Evolutionary conservation across 2,888 invertebrate species (phyloP).

Genomic region (Cryptophagus acutangulus): DNA sequence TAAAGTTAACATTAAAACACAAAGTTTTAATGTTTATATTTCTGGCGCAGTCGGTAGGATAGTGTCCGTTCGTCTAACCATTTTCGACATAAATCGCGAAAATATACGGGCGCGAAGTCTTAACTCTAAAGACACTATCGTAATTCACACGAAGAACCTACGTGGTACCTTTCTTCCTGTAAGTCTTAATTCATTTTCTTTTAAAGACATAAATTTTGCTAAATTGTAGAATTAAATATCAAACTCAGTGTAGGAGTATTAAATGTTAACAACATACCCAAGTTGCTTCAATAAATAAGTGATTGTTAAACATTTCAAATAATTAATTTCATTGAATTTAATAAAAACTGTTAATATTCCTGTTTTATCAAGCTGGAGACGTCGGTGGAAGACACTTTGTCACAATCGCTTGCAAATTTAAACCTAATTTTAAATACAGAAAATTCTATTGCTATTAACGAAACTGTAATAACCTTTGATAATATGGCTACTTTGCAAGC

Average conservation of each 20-base stretch:
- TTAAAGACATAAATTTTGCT: too few species aligned
- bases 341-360: neutral
- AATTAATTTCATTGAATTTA: too few species aligned
- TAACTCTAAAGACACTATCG: neutral
- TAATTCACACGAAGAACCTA: neutral
- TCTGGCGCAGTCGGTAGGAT: neutral
- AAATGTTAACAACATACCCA: too few species aligned
- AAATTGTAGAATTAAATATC: too few species aligned
- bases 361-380: neutral
- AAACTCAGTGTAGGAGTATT: too few species aligned
- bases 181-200: too few species aligned
- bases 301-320: too few species aligned
- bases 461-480: neutral
- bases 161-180: too few species aligned
- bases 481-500: neutral
- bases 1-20: neutral
- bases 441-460: too few species aligned
- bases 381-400: neutral
- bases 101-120: neutral
- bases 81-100: neutral
- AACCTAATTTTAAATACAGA: neutral
- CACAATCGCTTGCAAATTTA: neutral
- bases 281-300: too few species aligned
- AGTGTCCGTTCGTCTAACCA: neutral
- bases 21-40: neutral